These are phyloP conservation scores for Amblyopsis rosae DNA, from an alignment of 2,113 vertebrate species.

Conservation along the genomic window DNA sequence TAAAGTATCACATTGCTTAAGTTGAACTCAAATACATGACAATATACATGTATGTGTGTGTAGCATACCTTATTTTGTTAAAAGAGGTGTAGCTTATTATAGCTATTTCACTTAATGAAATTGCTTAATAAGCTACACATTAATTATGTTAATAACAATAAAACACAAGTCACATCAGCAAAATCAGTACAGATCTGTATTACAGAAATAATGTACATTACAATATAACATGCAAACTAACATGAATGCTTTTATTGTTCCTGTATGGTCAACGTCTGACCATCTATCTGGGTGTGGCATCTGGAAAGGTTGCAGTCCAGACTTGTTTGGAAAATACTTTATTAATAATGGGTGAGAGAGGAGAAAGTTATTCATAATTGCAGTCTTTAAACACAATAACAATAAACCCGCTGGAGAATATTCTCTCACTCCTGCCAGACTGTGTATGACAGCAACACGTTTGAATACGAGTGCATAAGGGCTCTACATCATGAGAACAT, in stretches of 20 bases:
- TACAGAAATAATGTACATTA: background rate
- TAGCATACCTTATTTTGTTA: slow-evolving; percentile 18
- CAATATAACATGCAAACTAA: slow-evolving; percentile 21
- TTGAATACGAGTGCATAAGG: slow-evolving; percentile 45
- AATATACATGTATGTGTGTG: slow-evolving; percentile 15
- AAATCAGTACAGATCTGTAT: background rate
- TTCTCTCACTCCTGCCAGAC: slow-evolving; percentile 42
- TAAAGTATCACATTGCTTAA: too few species aligned
- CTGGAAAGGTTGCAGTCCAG: slow-evolving; percentile 44
- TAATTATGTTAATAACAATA: too few species aligned
- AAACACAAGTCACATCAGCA: background rate
- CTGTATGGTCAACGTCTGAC: slow-evolving; percentile 2
- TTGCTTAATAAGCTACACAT: too few species aligned
- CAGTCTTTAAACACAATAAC: slow-evolving; percentile 37
- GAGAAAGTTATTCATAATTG: too few species aligned
- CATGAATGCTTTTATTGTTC: slow-evolving; percentile 34
- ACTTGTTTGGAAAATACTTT: slow-evolving; percentile 51
- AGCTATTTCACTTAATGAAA: too few species aligned
- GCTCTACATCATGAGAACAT: slow-evolving; percentile 21
- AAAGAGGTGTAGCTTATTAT: too few species aligned
- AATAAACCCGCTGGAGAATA: slow-evolving; percentile 37
- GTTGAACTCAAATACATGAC: too few species aligned
- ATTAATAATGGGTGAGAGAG: too few species aligned
- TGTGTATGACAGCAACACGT: slow-evolving; percentile 43
- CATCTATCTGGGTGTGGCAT: slow-evolving; percentile 35